A percentile compares a stretch with the other conserved stretches of the same genome.
Conservation (phyloP, 2,888 invertebrate genomes). For the Fissipunctia ypsillon region DNA sequence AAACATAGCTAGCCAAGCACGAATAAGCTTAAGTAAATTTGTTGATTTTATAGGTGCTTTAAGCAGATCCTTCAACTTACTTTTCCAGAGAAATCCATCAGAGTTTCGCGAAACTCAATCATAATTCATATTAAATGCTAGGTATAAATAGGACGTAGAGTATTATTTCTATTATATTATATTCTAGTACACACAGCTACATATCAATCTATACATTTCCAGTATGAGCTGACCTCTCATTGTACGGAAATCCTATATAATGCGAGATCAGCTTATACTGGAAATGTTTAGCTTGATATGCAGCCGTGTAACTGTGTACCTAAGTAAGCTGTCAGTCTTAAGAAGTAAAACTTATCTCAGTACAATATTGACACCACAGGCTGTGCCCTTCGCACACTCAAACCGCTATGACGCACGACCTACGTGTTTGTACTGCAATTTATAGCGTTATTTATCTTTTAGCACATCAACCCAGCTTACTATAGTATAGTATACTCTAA, state of each 20-base stretch:
- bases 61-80: background rate
- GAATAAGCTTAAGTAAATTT: background rate
- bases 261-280: no score
- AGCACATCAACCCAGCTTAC: constrained; percentile 45
- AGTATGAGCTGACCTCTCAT: no score
- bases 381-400: constrained; percentile 35
- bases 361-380: constrained; percentile 55
- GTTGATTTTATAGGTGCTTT: background rate
- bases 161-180: no score
- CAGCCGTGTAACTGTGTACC: no score
- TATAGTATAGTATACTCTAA: constrained; percentile 42
- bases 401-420: constrained; percentile 57
- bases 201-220: no score
- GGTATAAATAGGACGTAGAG: no score
- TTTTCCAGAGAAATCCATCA: background rate
- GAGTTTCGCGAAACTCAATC: background rate
- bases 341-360: constrained; percentile 42
- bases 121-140: background rate
- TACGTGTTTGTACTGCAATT: constrained; percentile 54
- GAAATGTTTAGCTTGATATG: no score
- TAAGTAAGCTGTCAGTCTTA: constrained; percentile 21
- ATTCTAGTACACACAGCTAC: no score
- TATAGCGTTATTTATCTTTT: constrained; percentile 52
- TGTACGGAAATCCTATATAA: no score
- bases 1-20: background rate